A percentile compares a stretch with the other conserved stretches of the same genome.
Evolutionary conservation across 1,140 invertebrate species (phyloP).

Genomic region (Asbolus verrucosus): DNA sequence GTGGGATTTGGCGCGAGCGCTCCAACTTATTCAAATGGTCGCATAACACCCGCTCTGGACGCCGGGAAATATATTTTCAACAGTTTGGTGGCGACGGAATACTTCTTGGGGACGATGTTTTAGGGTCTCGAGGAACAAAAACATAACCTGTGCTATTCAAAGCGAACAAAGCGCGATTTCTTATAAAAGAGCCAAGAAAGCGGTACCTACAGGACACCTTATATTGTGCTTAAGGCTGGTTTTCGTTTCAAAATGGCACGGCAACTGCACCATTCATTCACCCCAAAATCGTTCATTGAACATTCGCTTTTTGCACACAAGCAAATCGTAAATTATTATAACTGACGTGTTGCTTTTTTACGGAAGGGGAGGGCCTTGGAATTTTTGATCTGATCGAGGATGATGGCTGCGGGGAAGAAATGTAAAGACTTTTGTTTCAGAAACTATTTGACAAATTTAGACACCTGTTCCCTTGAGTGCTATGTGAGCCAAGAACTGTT

Average conservation of each 20-base stretch:
- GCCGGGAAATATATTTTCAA: too few relatives aligned
- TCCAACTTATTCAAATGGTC: too few relatives aligned
- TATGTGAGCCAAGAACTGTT: too few relatives aligned
- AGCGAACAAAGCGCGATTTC: slow-evolving; percentile 40
- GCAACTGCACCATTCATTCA: slow-evolving; percentile 40
- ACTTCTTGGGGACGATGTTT: slow-evolving; percentile 1
- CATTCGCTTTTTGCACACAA: slow-evolving; percentile 33
- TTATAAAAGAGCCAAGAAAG: slow-evolving; percentile 43
- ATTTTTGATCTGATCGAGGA: too few relatives aligned
- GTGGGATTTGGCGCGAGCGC: slow-evolving; percentile 41
- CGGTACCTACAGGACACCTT: slow-evolving; percentile 42
- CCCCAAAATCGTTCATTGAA: slow-evolving; percentile 38
- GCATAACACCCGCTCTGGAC: too few relatives aligned
- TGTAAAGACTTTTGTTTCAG: too few relatives aligned
- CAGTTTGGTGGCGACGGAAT: too few relatives aligned
- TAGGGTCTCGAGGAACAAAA: slow-evolving; percentile 18
- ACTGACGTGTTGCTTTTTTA: slow-evolving; percentile 19
- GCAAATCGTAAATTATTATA: slow-evolving; percentile 41
- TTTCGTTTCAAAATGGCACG: slow-evolving; percentile 22
- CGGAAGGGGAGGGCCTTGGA: not conserved
- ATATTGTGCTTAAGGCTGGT: slow-evolving; percentile 26
- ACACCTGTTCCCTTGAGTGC: too few relatives aligned
- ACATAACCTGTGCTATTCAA: slow-evolving; percentile 42
- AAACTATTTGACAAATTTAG: too few relatives aligned
- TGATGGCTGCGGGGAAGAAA: too few relatives aligned